Percentiles rank a stretch among this genome's conserved stretches.
Conservation (phyloP, 2,888 invertebrate genomes). For the Candidula unifasciata region DNA sequence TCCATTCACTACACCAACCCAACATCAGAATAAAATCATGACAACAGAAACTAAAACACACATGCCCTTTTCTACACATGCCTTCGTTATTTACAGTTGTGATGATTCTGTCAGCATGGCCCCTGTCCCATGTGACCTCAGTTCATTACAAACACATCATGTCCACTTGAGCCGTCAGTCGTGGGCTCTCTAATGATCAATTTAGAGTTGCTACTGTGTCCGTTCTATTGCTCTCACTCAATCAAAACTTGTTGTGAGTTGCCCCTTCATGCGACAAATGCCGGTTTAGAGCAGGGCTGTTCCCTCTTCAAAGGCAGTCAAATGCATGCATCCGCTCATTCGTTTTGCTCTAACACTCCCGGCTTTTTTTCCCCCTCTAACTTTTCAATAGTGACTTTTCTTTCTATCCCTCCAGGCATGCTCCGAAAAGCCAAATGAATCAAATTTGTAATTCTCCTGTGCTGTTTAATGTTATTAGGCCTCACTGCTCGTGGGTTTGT, state of each 20-base stretch:
- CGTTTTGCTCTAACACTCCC: neutral
- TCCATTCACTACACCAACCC: too few relatives aligned
- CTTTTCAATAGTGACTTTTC: neutral
- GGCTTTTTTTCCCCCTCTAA: too few relatives aligned
- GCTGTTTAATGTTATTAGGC: neutral
- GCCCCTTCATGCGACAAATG: constrained; percentile 23
- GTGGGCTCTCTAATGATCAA: constrained; percentile 26
- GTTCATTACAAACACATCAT: constrained; percentile 44
- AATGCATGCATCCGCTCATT: constrained; percentile 7
- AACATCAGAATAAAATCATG: too few relatives aligned
- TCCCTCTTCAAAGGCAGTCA: constrained; percentile 7
- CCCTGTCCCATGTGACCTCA: neutral
- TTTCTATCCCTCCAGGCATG: neutral
- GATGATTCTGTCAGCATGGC: neutral
- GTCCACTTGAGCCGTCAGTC: constrained; percentile 26
- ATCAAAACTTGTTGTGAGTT: constrained; percentile 9
- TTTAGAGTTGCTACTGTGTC: constrained; percentile 6
- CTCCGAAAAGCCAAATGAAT: neutral
- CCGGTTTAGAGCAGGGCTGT: neutral
- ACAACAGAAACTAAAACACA: too few relatives aligned
- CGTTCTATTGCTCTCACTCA: neutral
- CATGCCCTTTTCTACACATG: too few relatives aligned
- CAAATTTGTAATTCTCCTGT: neutral
- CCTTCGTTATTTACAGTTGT: too few relatives aligned
- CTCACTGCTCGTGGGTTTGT: too few relatives aligned